phyloP scores from a whole-genome alignment of 2,888 invertebrate species.

The Pseudococcus jackbeardsleyi region DNA sequence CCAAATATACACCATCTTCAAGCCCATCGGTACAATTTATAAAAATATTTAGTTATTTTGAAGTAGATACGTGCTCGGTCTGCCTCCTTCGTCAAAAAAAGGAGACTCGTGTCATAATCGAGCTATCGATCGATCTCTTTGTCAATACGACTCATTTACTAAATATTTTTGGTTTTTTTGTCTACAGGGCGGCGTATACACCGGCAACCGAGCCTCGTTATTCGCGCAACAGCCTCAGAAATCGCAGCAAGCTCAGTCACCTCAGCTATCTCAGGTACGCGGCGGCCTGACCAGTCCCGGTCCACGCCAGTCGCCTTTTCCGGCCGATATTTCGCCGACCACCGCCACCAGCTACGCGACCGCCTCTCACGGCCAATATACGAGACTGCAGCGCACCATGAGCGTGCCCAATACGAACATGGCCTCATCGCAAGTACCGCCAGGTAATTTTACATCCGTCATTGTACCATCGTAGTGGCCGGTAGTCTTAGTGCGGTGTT shows the following conservation, averaged over 20 bases:
- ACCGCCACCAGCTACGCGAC: constrained; percentile 70
- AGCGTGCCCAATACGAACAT: constrained; percentile 71
- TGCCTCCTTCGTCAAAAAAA: not conserved
- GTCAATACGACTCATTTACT: not conserved
- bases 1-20: not conserved
- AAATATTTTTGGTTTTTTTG: not conserved
- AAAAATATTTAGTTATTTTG: not conserved
- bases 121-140: no score
- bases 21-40: constrained; percentile 26
- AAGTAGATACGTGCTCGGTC: not conserved
- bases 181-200: constrained; percentile 32
- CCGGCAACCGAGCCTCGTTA: constrained; percentile 57
- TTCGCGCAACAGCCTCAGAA: constrained; percentile 68
- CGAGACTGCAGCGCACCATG: constrained; percentile 75
- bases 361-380: constrained; percentile 70
- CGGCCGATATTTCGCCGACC: constrained; percentile 70
- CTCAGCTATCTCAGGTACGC: constrained; percentile 69
- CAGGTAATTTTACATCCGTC: constrained; percentile 21
- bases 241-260: constrained; percentile 65
- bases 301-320: constrained; percentile 74
- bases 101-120: not conserved
- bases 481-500: constrained; percentile 35
- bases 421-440: constrained; percentile 56
- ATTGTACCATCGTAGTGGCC: not conserved
- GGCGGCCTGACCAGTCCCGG: constrained; percentile 73